Conservation (phyloP, 2,797 vertebrate genomes). For the Aphelocoma californica region DNA sequence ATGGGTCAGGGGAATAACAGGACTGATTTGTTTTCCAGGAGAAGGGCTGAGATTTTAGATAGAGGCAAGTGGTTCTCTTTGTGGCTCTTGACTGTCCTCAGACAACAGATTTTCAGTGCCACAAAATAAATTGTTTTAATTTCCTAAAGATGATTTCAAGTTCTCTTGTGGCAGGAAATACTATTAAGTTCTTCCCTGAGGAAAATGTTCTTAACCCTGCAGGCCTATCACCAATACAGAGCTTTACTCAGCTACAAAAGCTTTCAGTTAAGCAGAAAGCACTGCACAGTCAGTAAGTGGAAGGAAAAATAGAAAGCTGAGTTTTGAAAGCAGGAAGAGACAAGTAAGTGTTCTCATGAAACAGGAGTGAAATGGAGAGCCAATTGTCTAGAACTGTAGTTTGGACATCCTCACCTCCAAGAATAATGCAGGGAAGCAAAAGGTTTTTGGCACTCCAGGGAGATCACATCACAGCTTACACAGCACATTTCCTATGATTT, state of each 20-base stretch:
- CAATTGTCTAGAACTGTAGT: neutral
- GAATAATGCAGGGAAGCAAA: neutral
- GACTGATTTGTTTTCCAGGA: neutral
- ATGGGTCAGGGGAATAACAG: neutral
- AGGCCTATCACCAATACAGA: neutral
- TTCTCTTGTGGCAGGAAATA: neutral
- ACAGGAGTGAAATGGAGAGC: neutral
- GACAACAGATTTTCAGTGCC: neutral
- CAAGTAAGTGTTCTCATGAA: neutral
- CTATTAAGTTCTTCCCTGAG: neutral
- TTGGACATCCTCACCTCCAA: neutral
- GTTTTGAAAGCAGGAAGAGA: conserved; percentile 21
- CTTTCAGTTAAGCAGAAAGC: conserved; percentile 21
- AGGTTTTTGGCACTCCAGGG: neutral
- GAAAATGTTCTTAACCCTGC: neutral
- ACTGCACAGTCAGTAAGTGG: neutral
- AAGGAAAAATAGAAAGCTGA: conserved; percentile 29
- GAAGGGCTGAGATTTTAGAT: neutral
- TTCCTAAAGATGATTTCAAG: neutral
- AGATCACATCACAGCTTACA: neutral
- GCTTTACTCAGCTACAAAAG: conserved; percentile 9
- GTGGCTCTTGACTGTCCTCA: neutral
- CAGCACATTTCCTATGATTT: neutral
- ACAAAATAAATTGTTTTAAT: conserved; percentile 13
- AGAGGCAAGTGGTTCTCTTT: neutral